A percentile compares a stretch with the other conserved stretches of the same genome.
phyloP scores from a whole-genome alignment of 2,888 invertebrate species.

The Xylota sylvarum region DNA sequence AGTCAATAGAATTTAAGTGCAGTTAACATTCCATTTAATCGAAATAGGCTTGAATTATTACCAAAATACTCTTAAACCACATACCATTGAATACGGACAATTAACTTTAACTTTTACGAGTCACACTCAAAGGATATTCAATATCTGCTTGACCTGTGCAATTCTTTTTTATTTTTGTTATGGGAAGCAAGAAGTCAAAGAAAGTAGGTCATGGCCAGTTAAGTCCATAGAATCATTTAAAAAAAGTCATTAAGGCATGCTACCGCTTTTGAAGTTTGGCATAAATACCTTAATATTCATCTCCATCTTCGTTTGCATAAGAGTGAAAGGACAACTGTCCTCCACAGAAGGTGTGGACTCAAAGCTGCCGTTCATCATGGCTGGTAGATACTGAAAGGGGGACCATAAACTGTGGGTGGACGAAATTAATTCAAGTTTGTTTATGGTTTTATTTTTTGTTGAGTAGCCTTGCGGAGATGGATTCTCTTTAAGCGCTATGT shows the following conservation, averaged over 20 bases:
- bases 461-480: neutral
- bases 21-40: too few species aligned
- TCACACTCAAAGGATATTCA: too few species aligned
- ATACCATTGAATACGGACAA: too few species aligned
- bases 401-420: neutral
- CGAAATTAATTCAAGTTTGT: neutral
- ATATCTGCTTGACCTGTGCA: too few species aligned
- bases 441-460: neutral
- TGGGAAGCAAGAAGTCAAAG: too few species aligned
- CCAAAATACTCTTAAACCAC: too few species aligned
- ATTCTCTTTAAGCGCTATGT: neutral
- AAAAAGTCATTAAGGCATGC: neutral
- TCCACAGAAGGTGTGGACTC: slow-evolving; percentile 2
- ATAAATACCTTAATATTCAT: neutral
- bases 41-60: too few species aligned
- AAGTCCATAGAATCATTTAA: neutral
- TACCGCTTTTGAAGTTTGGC: neutral
- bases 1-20: too few species aligned
- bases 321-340: neutral
- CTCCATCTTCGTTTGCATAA: neutral
- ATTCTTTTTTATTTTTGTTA: too few species aligned
- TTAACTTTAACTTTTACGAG: too few species aligned
- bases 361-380: neutral
- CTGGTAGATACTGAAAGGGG: neutral
- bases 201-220: slow-evolving; percentile 20